Conservation (phyloP, 2,888 invertebrate genomes). For the Athalia cordata region DNA sequence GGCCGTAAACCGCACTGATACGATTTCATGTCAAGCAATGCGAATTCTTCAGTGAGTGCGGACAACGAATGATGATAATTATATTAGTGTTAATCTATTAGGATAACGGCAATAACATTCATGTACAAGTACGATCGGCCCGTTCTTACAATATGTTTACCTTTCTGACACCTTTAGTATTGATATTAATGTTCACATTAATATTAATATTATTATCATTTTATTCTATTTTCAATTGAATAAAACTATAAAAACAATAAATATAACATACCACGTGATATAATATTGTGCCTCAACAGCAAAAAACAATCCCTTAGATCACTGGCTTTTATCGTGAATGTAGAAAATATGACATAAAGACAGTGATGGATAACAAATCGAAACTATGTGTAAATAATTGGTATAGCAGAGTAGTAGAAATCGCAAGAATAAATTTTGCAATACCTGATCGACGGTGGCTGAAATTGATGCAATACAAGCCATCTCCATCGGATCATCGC, state of each 20-base stretch:
- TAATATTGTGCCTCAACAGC: slow-evolving; percentile 43
- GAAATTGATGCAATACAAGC: slow-evolving; percentile 13
- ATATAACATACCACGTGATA: slow-evolving; percentile 15
- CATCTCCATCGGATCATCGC: background rate
- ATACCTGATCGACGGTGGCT: background rate
- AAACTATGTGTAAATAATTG: slow-evolving; percentile 22
- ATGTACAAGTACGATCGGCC: slow-evolving; percentile 36
- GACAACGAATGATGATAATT: slow-evolving; percentile 8
- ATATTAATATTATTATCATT: too few relatives aligned
- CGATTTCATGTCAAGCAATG: background rate
- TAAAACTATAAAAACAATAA: slow-evolving; percentile 33
- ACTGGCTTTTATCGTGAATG: slow-evolving; percentile 13
- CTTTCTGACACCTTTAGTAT: background rate
- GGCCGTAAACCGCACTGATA: slow-evolving; percentile 2
- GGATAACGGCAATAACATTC: slow-evolving; percentile 33
- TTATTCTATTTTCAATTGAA: slow-evolving; percentile 1
- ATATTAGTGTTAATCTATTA: slow-evolving; percentile 29
- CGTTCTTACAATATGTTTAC: slow-evolving; percentile 2
- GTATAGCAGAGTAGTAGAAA: slow-evolving; percentile 6
- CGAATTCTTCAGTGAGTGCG: slow-evolving; percentile 15
- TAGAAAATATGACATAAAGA: background rate
- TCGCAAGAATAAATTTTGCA: slow-evolving; percentile 19
- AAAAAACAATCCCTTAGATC: slow-evolving; percentile 21
- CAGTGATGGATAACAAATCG: background rate
- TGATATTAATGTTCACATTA: background rate